Conservation (phyloP, 2,797 vertebrate species). For the Centroberyx gerrardi region DNA sequence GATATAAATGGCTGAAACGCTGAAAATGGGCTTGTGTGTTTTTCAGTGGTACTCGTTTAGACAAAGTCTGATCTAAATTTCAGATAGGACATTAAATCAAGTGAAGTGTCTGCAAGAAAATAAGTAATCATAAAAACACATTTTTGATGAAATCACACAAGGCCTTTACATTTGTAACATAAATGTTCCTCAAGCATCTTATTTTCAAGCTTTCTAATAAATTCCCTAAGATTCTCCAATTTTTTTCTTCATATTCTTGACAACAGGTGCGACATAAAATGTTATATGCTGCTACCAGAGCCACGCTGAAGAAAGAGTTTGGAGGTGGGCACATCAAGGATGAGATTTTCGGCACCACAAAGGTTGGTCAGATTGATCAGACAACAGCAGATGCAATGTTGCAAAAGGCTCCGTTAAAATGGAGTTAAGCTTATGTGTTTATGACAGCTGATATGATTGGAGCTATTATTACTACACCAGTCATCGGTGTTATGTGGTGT, state of each 20-base stretch:
- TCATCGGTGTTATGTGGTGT: background rate
- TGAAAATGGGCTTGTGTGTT: background rate
- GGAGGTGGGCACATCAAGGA: conserved; percentile 97
- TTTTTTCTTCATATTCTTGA: conserved; percentile 10
- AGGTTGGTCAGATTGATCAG: conserved; percentile 81
- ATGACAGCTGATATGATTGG: background rate
- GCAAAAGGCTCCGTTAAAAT: background rate
- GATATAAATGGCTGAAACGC: conserved; percentile 35
- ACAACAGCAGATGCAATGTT: background rate
- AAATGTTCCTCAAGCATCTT: background rate
- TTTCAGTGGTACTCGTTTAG: background rate
- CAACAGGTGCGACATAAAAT: conserved; percentile 96
- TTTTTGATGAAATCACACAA: background rate
- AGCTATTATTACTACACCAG: background rate
- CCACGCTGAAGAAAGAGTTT: conserved; percentile 98
- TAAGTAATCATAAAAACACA: background rate
- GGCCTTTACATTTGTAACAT: background rate
- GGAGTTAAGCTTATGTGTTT: background rate
- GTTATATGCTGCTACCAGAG: conserved; percentile 97
- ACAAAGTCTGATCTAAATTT: background rate
- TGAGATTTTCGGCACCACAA: conserved; percentile 93
- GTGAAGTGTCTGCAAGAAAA: background rate
- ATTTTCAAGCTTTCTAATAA: no score
- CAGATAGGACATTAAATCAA: background rate
- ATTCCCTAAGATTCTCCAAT: background rate